Base-by-base conservation (phyloP, 2,797 vertebrate species). In the Aulostomus chinensis region DNA sequence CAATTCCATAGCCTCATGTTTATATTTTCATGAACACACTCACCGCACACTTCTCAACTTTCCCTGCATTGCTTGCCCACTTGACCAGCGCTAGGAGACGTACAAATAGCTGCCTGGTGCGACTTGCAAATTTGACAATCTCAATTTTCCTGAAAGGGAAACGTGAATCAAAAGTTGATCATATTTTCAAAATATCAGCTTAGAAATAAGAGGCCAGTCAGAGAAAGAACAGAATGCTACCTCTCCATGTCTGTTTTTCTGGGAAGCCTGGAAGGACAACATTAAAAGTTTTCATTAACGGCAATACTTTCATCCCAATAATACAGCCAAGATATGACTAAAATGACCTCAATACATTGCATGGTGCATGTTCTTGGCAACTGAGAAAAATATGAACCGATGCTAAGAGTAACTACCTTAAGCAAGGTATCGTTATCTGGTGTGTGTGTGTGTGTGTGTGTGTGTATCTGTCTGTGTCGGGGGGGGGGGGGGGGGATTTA, bases 161-260 rank as follows among this genome's bases (percentile, higher is more conserved):
- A 40, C 3, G 32, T 2, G 0, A 12, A 15, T 32, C n/a, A 16
- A 34, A 18, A 3, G 2, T 37, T 20, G 1, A 8, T 14, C 16
- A 1, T 1, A 11, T n/a, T 32, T 21, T 15, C 22, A 13, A 39
- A 9, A 6, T 9, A 28, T 12, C 7, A 6, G 1, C 7, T 5
- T 10, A 15, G 30, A 1, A 22, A 9, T 22, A 9, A 17, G 4
- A 5, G 1, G 7, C 4, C 9, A n/a, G 2, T 3, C 1, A 11
- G 11, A 18, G 2, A 41, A 7, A 3, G 0, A 0, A 46, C 9
- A n/a, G 1, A 11, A 50, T 12, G 0, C 31, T 82, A 98, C 97
- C 97, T 95, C 88, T 99, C 97, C 94, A 98, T 97, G 85, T 99
- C 97, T 1, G 96, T 96, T 89, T 99, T 99, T 61, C 97, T 92